Evolutionary conservation across 2,113 vertebrate genomes (phyloP).

Genomic region (Opisthocomus hoazin): DNA sequence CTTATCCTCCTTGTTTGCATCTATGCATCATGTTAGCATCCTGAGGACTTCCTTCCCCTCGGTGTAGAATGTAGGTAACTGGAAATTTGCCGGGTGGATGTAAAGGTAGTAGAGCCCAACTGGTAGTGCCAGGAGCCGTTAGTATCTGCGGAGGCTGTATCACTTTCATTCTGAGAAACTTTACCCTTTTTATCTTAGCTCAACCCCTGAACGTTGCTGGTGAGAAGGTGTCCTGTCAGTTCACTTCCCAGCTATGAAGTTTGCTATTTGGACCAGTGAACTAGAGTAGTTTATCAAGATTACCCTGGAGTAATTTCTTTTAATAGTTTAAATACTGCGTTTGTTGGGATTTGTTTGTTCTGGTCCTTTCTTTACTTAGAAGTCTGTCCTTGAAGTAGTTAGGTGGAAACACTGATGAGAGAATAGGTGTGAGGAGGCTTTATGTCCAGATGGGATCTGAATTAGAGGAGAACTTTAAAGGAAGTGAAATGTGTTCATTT

Average conservation of each 20-base stretch:
- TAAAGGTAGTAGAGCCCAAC: not conserved
- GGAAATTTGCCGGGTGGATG: accelerated
- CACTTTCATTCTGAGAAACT: not conserved
- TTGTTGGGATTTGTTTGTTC: not conserved
- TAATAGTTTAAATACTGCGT: not conserved
- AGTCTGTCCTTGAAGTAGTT: not conserved
- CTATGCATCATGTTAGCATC: not conserved
- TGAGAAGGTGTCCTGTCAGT: not conserved
- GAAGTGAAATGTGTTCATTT: not conserved
- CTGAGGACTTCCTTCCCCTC: not conserved
- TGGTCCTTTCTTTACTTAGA: not conserved
- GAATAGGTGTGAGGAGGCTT: not conserved
- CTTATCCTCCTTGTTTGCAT: not conserved
- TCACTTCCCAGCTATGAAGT: not conserved
- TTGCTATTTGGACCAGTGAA: not conserved
- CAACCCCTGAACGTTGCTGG: not conserved
- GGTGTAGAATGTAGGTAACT: not conserved
- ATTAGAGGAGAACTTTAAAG: not conserved
- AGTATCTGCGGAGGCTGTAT: not conserved
- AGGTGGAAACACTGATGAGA: not conserved
- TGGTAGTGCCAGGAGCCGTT: accelerated
- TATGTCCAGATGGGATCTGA: not conserved
- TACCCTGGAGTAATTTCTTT: not conserved
- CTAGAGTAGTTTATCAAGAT: not conserved
- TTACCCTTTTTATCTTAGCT: not conserved